phyloP scores from a whole-genome alignment of 2,797 vertebrate genomes.

The Knipowitschia caucasica region DNA sequence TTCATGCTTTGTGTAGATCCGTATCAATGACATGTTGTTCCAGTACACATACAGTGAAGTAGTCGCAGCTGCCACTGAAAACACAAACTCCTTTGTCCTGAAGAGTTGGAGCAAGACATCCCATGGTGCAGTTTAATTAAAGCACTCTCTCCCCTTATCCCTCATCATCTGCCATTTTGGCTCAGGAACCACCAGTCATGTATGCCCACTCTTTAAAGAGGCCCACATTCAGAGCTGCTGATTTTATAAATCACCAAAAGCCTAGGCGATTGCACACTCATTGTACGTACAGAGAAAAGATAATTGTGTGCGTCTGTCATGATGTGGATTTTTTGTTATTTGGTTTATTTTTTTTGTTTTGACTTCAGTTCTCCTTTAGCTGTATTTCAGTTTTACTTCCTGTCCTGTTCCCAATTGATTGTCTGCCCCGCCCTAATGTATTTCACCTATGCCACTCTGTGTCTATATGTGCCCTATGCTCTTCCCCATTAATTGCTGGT shows the following conservation, averaged over 20 bases:
- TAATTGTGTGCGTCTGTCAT: too few relatives aligned
- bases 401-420: too few relatives aligned
- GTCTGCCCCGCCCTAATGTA: too few relatives aligned
- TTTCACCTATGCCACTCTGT: too few relatives aligned
- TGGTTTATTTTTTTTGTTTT: too few relatives aligned
- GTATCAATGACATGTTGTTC: slow-evolving; percentile 51
- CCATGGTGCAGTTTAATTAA: slow-evolving; percentile 69
- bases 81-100: slow-evolving; percentile 64
- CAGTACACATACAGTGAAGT: slow-evolving; percentile 48
- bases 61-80: slow-evolving; percentile 62
- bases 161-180: slow-evolving; percentile 66
- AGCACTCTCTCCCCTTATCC: slow-evolving; percentile 60
- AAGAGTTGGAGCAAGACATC: slow-evolving; percentile 56
- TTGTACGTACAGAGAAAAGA: background rate
- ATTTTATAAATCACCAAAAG: slow-evolving; percentile 40
- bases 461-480: too few relatives aligned
- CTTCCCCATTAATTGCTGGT: too few relatives aligned
- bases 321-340: too few relatives aligned
- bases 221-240: slow-evolving; percentile 40
- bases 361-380: too few relatives aligned
- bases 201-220: slow-evolving; percentile 47
- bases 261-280: slow-evolving; percentile 9
- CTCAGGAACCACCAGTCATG: slow-evolving; percentile 51
- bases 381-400: too few relatives aligned
- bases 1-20: background rate